Percentiles rank a stretch among this genome's conserved stretches.
These are phyloP conservation scores for Sander lucioperca DNA, from an alignment of 2,113 vertebrate genomes.

Conservation along the genomic window DNA sequence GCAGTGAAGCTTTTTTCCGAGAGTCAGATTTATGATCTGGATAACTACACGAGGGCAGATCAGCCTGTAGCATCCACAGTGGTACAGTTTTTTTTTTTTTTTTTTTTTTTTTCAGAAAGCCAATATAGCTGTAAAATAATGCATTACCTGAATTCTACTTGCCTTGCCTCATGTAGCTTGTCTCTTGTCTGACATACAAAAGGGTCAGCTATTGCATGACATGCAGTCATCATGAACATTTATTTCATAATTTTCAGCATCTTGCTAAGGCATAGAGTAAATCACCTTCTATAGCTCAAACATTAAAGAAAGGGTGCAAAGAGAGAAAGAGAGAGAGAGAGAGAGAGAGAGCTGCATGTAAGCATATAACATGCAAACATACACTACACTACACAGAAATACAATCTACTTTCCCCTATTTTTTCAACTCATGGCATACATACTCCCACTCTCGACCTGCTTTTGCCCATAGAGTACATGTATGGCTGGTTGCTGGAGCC, in stretches of 20 bases:
- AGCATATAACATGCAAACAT: background rate
- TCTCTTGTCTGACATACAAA: slow-evolving; percentile 22
- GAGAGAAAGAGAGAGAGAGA: no score
- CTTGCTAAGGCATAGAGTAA: background rate
- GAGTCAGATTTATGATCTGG: slow-evolving; percentile 53
- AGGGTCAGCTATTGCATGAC: slow-evolving; percentile 4
- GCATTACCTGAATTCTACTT: slow-evolving; percentile 22
- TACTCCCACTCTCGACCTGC: slow-evolving; percentile 13
- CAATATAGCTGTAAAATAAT: slow-evolving; percentile 19
- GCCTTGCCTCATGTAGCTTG: slow-evolving; percentile 15
- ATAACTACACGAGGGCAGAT: slow-evolving; percentile 53
- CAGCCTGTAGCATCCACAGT: slow-evolving; percentile 31
- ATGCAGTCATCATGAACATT: slow-evolving; percentile 32
- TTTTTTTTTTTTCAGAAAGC: slow-evolving; percentile 7
- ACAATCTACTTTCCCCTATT: background rate
- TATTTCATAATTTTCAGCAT: slow-evolving; percentile 15
- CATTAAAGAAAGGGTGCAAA: background rate
- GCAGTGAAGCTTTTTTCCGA: background rate
- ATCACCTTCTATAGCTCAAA: slow-evolving; percentile 13
- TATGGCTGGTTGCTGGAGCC: slow-evolving; percentile 1
- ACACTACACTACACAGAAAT: background rate
- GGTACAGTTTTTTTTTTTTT: background rate
- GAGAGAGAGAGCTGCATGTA: background rate
- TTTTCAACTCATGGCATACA: slow-evolving; percentile 12
- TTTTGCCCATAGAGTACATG: background rate